Evolutionary conservation across 2,113 vertebrate genomes (phyloP).

Genomic region (Notiomystis cincta): DNA sequence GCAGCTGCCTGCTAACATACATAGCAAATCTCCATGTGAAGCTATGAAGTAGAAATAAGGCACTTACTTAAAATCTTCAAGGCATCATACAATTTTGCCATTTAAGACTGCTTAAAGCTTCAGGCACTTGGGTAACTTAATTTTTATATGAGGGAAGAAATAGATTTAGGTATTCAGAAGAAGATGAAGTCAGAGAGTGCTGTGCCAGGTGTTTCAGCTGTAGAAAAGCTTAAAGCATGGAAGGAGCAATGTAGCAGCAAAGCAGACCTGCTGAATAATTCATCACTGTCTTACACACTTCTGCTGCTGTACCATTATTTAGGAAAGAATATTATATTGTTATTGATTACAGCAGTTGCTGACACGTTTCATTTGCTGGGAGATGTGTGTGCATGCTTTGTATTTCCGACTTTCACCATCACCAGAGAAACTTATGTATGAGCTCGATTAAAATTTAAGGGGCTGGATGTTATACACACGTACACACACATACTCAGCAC

Average conservation of each 20-base stretch:
- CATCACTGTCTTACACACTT: conserved; percentile 64
- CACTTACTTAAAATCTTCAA: background rate
- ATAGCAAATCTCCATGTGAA: background rate
- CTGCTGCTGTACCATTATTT: conserved; percentile 70
- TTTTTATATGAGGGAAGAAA: conserved; percentile 7
- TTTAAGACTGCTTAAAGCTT: background rate
- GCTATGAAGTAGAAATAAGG: background rate
- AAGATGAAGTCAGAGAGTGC: conserved; percentile 33
- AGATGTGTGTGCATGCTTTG: conserved; percentile 63
- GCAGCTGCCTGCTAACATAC: background rate
- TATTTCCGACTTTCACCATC: conserved; percentile 18
- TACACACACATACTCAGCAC: background rate
- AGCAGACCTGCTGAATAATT: conserved; percentile 73
- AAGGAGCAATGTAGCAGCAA: conserved; percentile 49
- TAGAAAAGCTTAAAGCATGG: conserved; percentile 54
- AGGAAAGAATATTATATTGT: conserved; percentile 74
- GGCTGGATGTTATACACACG: background rate
- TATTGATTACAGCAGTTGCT: conserved; percentile 77
- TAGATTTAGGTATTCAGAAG: conserved; percentile 40
- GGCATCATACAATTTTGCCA: background rate
- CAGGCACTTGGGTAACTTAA: conserved; percentile 38
- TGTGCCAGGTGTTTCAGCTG: conserved; percentile 63
- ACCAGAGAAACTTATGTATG: conserved; percentile 21
- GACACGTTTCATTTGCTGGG: conserved; percentile 76
- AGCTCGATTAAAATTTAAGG: conserved; percentile 53